Evolutionary conservation across 2,888 invertebrate species (phyloP).

Genomic region (Diplazon laetatorius): DNA sequence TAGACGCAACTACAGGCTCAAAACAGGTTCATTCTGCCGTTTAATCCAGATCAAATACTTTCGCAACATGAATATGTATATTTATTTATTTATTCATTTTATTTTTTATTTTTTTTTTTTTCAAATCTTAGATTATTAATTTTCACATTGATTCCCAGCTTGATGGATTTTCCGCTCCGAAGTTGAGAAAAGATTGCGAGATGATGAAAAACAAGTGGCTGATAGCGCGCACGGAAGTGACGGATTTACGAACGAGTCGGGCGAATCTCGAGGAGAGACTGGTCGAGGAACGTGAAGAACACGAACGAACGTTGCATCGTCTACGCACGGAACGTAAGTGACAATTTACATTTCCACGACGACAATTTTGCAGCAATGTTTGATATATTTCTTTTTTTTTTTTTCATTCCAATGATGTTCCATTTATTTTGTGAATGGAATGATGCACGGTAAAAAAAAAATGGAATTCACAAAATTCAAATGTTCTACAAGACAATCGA

Average conservation of each 20-base stretch:
- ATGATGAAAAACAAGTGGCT: conserved; percentile 83
- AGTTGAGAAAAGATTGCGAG: conserved; percentile 83
- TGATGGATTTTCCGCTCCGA: conserved; percentile 86
- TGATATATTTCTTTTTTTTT: background rate
- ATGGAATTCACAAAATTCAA: too few species aligned
- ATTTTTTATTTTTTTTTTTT: too few species aligned
- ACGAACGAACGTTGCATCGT: conserved; percentile 74
- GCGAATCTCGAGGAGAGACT: conserved; percentile 80
- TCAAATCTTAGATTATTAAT: conserved; percentile 8
- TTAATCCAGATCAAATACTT: background rate
- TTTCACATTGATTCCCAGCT: conserved; percentile 82
- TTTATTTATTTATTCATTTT: too few species aligned
- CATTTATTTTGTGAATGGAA: too few species aligned
- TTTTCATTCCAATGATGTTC: too few species aligned
- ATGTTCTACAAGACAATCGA: too few species aligned
- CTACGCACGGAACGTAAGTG: conserved; percentile 77
- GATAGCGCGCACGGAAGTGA: conserved; percentile 82
- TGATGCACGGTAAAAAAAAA: too few species aligned
- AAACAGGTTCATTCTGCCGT: background rate
- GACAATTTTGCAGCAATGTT: background rate
- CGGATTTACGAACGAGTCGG: conserved; percentile 81
- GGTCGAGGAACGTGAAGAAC: conserved; percentile 79
- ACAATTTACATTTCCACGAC: conserved; percentile 33
- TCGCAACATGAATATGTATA: too few species aligned
- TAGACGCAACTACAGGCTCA: background rate